phyloP scores from a whole-genome alignment of 2,113 vertebrate species.

The Noturus placidus region DNA sequence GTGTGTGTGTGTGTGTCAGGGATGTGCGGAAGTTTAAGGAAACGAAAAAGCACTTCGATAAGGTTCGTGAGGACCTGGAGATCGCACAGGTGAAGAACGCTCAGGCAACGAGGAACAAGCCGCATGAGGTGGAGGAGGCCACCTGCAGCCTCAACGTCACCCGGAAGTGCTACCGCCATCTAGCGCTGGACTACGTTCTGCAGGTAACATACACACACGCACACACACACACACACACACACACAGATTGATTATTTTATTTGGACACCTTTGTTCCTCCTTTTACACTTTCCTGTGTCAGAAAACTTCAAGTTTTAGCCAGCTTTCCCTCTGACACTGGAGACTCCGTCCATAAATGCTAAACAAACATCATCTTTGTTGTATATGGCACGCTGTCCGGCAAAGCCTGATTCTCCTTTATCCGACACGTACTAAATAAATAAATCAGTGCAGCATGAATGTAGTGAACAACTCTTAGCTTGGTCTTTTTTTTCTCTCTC shows the following conservation, averaged over 20 bases:
- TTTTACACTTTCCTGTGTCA: background rate
- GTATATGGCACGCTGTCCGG: background rate
- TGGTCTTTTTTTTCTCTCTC: background rate
- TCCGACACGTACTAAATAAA: background rate
- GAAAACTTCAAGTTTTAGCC: background rate
- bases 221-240: background rate
- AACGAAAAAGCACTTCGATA: slow-evolving; percentile 96
- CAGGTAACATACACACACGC: slow-evolving; percentile 74
- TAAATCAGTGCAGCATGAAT: background rate
- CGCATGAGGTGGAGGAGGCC: slow-evolving; percentile 95
- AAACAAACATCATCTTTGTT: background rate
- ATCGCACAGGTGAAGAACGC: slow-evolving; percentile 94
- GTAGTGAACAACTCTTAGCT: background rate
- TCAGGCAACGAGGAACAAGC: slow-evolving; percentile 90
- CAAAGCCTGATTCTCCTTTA: too few species aligned
- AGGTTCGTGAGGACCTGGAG: slow-evolving; percentile 92
- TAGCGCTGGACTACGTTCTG: slow-evolving; percentile 92
- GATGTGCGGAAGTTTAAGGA: slow-evolving; percentile 97
- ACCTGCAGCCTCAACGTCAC: slow-evolving; percentile 83
- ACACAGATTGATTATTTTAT: background rate
- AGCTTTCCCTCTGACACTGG: background rate
- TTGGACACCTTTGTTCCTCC: background rate
- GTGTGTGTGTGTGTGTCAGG: slow-evolving; percentile 64
- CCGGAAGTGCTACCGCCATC: slow-evolving; percentile 92
- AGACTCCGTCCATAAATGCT: background rate